Evolutionary conservation across 1,140 invertebrate species (phyloP).

Genomic region (Agraylea sexmaculata): DNA sequence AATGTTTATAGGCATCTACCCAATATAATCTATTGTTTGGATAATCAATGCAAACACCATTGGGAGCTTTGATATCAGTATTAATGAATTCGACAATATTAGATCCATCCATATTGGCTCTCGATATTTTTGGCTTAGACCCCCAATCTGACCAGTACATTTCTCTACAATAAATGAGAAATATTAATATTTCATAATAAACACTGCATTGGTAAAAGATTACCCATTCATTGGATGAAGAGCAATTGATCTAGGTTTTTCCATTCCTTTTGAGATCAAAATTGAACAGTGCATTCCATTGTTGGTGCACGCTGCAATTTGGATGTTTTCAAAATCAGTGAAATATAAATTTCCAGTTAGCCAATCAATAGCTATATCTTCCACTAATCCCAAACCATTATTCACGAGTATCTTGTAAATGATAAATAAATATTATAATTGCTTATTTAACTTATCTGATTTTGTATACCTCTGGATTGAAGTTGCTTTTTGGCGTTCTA

Average conservation of each 20-base stretch:
- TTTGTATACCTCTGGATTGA: conserved; percentile 36
- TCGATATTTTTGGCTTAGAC: conserved; percentile 54
- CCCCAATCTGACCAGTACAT: conserved; percentile 87
- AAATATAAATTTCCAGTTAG: conserved; percentile 71
- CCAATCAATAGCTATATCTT: conserved; percentile 73
- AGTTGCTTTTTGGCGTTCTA: conserved; percentile 42
- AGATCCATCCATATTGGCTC: conserved; percentile 75
- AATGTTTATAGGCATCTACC: conserved; percentile 60
- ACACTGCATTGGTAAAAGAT: neutral
- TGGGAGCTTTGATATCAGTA: conserved; percentile 67
- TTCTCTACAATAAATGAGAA: conserved; percentile 32
- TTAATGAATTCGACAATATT: conserved; percentile 46
- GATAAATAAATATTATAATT: neutral
- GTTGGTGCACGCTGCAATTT: conserved; percentile 60
- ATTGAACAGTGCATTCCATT: conserved; percentile 51
- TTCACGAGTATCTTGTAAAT: conserved; percentile 40
- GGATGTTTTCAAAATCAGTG: conserved; percentile 56
- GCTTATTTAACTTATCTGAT: conserved; percentile 15
- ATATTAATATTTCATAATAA: conserved; percentile 15
- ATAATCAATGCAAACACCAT: conserved; percentile 79
- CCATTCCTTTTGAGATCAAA: conserved; percentile 41
- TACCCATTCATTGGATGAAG: conserved; percentile 50
- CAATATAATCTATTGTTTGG: conserved; percentile 68
- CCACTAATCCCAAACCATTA: conserved; percentile 56
- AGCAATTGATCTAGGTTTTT: conserved; percentile 51